A percentile compares a stretch with the other conserved stretches of the same genome.
Conservation (phyloP, 2,797 vertebrate genomes). For the Rhynchotus rufescens region DNA sequence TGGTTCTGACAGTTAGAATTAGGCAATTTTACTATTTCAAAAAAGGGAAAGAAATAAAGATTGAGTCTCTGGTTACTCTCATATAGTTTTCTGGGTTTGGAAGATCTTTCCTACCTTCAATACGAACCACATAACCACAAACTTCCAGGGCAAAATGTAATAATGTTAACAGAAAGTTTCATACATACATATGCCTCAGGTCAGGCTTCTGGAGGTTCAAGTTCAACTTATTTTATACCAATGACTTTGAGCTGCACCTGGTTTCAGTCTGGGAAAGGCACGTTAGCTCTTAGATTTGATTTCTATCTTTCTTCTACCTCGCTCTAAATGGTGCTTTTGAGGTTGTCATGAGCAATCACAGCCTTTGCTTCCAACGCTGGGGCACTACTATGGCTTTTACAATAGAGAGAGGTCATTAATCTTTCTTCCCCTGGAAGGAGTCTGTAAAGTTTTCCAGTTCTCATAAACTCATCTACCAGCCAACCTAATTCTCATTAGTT, state of each 20-base stretch:
- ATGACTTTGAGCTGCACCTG: background rate
- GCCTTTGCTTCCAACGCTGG: background rate
- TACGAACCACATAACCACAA: background rate
- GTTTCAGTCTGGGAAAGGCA: background rate
- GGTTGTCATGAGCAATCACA: background rate
- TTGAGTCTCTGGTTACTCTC: background rate
- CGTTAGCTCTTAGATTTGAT: background rate
- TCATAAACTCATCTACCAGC: background rate
- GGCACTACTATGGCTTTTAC: background rate
- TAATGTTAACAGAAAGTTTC: background rate
- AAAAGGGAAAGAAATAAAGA: background rate
- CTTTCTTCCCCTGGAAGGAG: background rate
- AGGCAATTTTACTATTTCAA: background rate
- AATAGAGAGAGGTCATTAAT: background rate
- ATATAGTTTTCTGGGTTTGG: background rate
- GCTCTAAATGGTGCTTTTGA: accelerated
- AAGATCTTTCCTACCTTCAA: background rate
- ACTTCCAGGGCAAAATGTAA: background rate
- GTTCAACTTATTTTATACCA: background rate
- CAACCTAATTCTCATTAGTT: background rate
- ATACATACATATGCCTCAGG: background rate
- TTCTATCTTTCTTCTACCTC: background rate
- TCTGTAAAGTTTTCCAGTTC: background rate
- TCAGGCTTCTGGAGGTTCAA: background rate
- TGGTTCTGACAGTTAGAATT: background rate